Base-by-base conservation (phyloP, 2,888 invertebrate genomes). In the Liopterus haemorrhoidalis region DNA sequence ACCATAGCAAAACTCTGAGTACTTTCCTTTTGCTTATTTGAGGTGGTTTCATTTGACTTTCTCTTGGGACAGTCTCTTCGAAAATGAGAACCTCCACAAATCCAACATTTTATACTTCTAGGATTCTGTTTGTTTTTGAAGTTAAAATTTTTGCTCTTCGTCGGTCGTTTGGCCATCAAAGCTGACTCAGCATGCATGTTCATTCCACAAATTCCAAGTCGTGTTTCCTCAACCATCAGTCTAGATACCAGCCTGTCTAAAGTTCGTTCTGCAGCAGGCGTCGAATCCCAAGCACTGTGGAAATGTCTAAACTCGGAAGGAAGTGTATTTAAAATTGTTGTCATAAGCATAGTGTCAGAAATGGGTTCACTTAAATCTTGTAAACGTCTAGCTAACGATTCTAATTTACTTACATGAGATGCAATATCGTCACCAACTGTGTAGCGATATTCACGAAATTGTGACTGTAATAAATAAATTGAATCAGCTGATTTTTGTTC, bases 201-300 rank as follows among this genome's bases (percentile, higher is more conserved):
- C n/a, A 40, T 15, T 2, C 35, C 35, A n/a, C n/a, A 19, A 14
- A 46, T 40, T 21, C 36, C 20, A 14, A 45, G 2, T 22, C 50
- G 5, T 25, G 24, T 33, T 30, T 46, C 49, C 18, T 51, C 46
- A n/a, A 39, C 14, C 27, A 42, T 22, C 22, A 50, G 11, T 41
- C 49, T 40, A 1, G 43, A 31, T 20, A 24, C n/a, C 3, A 51
- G 30, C 6, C 37, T 49, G 9, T 37, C 38, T 5, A 49, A 4
- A 2, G 41, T 51, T 27, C 20, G 9, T 27, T 49, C 33, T 6
- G 12, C 28, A 21, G 12, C 33, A 18, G 43, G 11, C 2, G 31
- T 46, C 12, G 49, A 51, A n/a, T 51, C 44, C 46, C 46, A 51
- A 16, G 50, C 50, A 14, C 49, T 44, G 9, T 31, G 31, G 33